Base-by-base conservation (phyloP, 1,140 invertebrate species). In the Coelopa frigida region DNA sequence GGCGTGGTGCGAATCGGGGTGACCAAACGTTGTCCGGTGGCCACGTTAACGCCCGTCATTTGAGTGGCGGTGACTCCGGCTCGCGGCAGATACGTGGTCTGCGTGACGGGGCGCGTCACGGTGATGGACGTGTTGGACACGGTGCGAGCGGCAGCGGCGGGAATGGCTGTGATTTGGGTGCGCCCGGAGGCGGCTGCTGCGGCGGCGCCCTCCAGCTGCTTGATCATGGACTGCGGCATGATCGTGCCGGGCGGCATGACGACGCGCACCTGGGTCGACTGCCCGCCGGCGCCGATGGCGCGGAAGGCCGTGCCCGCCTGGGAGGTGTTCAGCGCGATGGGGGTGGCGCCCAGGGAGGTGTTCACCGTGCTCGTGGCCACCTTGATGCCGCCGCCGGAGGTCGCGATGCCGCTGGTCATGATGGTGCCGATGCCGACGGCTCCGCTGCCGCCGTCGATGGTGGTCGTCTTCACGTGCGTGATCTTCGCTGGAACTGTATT, bases 91-190 rank as follows among this genome's bases (percentile, higher is more conserved):
- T 66, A 69, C 1, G 64, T 63, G 7, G 56, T 54, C 44, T 66
- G 65, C 0, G 57, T 58, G 3, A 57, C 53, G 0, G 65, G 57
- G 15, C 64, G 37, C n/a, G 64, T 68, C 15, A 70, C 67, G 6
- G 62, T 70, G 32, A 68, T 70, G 1, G 67, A 67, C 21, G 62
- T 58, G 49, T 68, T 64, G 1, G 64, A 60, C 5, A 65, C 57
- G 26, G 54, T 63, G 29, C 63, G 52, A 0, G 64, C 53, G 7
- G 39, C 32, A n/a, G 58, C 51, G 14, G 62, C 58, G 32, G 66
- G 63, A 53, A 68, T 63, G 22, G 65, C 60, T 6, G 62, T 70
- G 1, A 69, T 66, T 44, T 69, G 66, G 1, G 66, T 63, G 7
- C 66, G 53, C 3, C 63, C 62, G 0, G 58, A 57, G 17, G 56